A percentile compares a stretch with the other conserved stretches of the same genome.
Evolutionary conservation across 2,113 vertebrate genomes (phyloP).

Genomic region (Carassius gibelio): DNA sequence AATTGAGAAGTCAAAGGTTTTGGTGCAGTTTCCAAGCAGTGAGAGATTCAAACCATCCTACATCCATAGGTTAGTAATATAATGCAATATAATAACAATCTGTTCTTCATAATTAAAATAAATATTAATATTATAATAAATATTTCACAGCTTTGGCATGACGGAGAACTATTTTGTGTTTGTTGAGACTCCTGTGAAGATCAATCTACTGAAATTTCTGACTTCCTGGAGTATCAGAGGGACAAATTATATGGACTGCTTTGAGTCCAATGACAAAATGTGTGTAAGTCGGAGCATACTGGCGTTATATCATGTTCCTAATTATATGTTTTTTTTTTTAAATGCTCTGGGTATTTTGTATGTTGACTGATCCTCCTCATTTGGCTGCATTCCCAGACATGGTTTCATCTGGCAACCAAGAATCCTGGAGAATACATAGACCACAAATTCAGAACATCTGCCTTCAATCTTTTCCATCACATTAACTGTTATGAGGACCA

Average conservation of each 20-base stretch:
- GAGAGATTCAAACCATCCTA: conserved; percentile 89
- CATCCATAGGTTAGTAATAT: conserved; percentile 80
- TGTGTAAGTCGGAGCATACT: conserved; percentile 72
- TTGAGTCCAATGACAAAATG: conserved; percentile 85
- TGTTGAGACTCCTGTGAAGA: conserved; percentile 87
- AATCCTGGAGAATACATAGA: conserved; percentile 80
- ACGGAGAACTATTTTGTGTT: conserved; percentile 83
- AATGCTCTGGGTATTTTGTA: neutral
- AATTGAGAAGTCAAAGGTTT: conserved; percentile 78
- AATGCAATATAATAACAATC: neutral
- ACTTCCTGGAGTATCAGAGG: conserved; percentile 86
- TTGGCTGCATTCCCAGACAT: conserved; percentile 72
- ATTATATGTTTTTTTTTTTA: no score
- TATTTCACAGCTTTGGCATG: conserved; percentile 81
- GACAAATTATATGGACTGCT: conserved; percentile 90
- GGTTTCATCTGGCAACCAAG: conserved; percentile 86
- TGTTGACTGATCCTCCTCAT: neutral
- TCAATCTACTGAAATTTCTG: conserved; percentile 87
- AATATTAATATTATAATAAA: neutral
- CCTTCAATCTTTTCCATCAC: conserved; percentile 89
- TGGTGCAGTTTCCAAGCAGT: conserved; percentile 88
- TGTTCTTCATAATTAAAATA: neutral
- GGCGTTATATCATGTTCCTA: no score
- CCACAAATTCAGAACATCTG: conserved; percentile 82
- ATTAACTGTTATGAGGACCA: conserved; percentile 87